A percentile compares a stretch with the other conserved stretches of the same genome.
Conservation (phyloP, 2,888 invertebrate genomes). For the Agriopis aurantiaria region DNA sequence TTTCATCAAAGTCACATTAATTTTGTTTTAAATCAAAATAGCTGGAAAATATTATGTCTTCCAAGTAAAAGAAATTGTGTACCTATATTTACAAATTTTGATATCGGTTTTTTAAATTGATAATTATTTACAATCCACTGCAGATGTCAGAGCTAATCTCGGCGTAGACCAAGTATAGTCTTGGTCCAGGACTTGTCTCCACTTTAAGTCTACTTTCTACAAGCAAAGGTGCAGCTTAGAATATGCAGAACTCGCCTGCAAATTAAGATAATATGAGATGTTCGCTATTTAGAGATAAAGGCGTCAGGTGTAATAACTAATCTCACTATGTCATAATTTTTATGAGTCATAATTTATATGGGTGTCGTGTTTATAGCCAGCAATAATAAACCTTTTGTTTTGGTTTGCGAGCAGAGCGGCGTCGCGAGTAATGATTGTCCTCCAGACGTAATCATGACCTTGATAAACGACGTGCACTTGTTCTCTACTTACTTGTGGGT, state of each 20-base stretch:
- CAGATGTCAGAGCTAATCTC: too few species aligned
- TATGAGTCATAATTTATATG: conserved; percentile 39
- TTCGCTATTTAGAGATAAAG: conserved; percentile 22
- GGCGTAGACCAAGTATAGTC: background rate
- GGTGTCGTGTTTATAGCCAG: conserved; percentile 40
- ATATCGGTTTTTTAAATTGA: too few species aligned
- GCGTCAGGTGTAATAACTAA: conserved; percentile 34
- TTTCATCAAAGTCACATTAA: too few species aligned
- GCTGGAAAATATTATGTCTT: too few species aligned
- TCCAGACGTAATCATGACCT: conserved; percentile 61
- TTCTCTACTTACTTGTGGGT: conserved; percentile 42
- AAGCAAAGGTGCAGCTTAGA: conserved; percentile 1
- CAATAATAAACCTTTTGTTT: conserved; percentile 50
- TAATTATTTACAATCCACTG: too few species aligned
- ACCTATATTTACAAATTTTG: too few species aligned
- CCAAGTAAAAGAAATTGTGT: too few species aligned
- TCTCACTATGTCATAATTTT: conserved; percentile 30
- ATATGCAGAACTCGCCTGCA: background rate
- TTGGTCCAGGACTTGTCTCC: background rate
- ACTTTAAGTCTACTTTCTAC: too few species aligned
- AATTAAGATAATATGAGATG: conserved; percentile 14
- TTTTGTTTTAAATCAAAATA: too few species aligned
- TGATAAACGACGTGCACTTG: conserved; percentile 52
- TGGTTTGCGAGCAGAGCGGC: conserved; percentile 50
- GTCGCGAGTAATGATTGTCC: conserved; percentile 55